Base-by-base conservation (phyloP, 92 coral and sea anemone species). In the Epizoanthus stellaris region DNA sequence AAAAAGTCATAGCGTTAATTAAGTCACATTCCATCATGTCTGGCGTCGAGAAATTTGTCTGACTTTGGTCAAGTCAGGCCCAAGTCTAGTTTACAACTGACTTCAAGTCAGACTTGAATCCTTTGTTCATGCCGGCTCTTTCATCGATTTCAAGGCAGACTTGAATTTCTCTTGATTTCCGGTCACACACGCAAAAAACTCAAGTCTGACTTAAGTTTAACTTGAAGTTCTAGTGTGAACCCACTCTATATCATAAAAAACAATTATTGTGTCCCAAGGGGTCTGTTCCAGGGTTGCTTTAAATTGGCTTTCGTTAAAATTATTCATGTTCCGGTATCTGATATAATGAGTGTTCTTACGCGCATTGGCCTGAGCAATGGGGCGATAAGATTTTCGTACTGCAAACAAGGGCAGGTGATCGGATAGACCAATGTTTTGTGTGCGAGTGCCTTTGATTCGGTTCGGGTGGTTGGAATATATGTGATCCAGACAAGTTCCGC, bases 201-300 rank as follows among this genome's bases (percentile, higher is more conserved):
- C 94, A 88, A 34, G 81, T 67, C n/a, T 73, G 59, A 14, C 88
- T 73, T 38, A 90, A 86, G 49, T 93, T 93, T 84, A 23, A 23
- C 25, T 23, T 23, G 25, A 23, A 23, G 25, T 23, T 23, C 25
- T 23, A 23, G 0, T 23, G 25, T 23, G 25, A 0, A 23, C 25
- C 25, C 25, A 23, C 25, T 91, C 88, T n/a, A 91, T 49, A 45
- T 88, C 80, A 42, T 93, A 91, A 75, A 93, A 93, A 23, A 89
- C 82, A 85, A 91, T 91, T 54, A 88, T 88, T 6, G 94, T 77
- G 88, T 90, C 92, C 94, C 91, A 86, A 66, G 91, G 93, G 82
- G 86, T 80, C 52, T 79, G 70, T 60, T 65, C 65, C 14, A 91
- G 87, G 20, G 84, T 43, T n/a, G 66, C 39, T 54, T 8, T 84